phyloP scores from a whole-genome alignment of 2,888 invertebrate species.

The Ametastegia equiseti region DNA sequence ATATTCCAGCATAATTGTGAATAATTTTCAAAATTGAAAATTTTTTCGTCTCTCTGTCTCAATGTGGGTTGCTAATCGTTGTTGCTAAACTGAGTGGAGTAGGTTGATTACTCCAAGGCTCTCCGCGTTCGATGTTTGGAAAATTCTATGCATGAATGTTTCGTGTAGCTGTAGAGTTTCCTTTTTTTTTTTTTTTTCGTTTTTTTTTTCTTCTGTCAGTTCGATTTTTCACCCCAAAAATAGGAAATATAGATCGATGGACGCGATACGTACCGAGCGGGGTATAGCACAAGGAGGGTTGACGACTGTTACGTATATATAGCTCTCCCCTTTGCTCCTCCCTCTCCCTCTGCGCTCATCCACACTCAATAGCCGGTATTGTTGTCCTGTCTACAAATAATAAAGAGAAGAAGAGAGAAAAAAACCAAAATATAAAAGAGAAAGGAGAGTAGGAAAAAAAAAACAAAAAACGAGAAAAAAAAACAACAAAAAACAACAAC shows the following conservation, averaged over 20 bases:
- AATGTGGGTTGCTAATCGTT: neutral
- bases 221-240: conserved; percentile 55
- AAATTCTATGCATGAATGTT: neutral
- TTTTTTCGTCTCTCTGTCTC: neutral
- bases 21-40: neutral
- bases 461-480: too few relatives aligned
- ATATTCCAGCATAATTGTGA: too few relatives aligned
- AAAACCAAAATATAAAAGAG: too few relatives aligned
- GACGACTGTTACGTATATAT: conserved; percentile 51
- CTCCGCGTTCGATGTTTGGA: neutral
- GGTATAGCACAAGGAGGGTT: conserved; percentile 30
- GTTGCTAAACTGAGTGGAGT: neutral
- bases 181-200: neutral
- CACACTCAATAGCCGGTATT: conserved; percentile 58
- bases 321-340: conserved; percentile 46
- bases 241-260: conserved; percentile 50
- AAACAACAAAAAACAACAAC: conserved; percentile 36
- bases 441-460: too few relatives aligned
- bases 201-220: conserved; percentile 7
- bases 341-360: conserved; percentile 53
- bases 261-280: conserved; percentile 53
- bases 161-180: neutral
- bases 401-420: conserved; percentile 18
- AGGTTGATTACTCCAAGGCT: conserved; percentile 14
- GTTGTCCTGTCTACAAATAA: conserved; percentile 59